Conservation (phyloP, 2,888 invertebrate genomes). For the Dexiosoma caninum region DNA sequence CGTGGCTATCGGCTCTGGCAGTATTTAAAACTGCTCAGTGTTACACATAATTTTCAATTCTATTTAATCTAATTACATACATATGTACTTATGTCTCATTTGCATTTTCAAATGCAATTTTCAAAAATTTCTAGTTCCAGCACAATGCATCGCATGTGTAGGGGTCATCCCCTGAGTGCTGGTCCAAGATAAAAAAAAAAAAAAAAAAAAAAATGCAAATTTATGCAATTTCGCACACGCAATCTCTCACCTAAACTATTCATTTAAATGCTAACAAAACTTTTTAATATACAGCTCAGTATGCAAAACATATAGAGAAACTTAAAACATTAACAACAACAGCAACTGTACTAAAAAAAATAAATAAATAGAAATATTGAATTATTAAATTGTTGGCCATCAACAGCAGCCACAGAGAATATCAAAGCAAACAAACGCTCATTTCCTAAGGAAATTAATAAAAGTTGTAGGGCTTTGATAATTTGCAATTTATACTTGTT, state of each 20-base stretch:
- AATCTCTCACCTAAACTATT: background rate
- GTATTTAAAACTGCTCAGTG: too few species aligned
- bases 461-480: too few species aligned
- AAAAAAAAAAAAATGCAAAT: slow-evolving; percentile 32
- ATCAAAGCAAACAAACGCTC: background rate
- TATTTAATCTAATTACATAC: slow-evolving; percentile 20
- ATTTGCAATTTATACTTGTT: too few species aligned
- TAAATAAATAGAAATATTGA: too few species aligned
- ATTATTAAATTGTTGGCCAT: slow-evolving; percentile 7
- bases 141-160: too few species aligned
- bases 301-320: background rate
- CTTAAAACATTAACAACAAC: background rate
- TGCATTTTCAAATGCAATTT: slow-evolving; percentile 34
- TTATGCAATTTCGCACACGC: background rate
- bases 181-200: too few species aligned
- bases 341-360: too few species aligned
- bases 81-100: slow-evolving; percentile 37
- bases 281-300: background rate
- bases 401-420: background rate
- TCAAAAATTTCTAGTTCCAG: too few species aligned
- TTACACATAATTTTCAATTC: background rate
- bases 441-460: background rate
- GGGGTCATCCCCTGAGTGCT: too few species aligned
- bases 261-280: slow-evolving; percentile 8
- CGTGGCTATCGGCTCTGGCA: too few species aligned